Base-by-base conservation (phyloP, 2,888 invertebrate species). In the Tubulanus polymorphus region DNA sequence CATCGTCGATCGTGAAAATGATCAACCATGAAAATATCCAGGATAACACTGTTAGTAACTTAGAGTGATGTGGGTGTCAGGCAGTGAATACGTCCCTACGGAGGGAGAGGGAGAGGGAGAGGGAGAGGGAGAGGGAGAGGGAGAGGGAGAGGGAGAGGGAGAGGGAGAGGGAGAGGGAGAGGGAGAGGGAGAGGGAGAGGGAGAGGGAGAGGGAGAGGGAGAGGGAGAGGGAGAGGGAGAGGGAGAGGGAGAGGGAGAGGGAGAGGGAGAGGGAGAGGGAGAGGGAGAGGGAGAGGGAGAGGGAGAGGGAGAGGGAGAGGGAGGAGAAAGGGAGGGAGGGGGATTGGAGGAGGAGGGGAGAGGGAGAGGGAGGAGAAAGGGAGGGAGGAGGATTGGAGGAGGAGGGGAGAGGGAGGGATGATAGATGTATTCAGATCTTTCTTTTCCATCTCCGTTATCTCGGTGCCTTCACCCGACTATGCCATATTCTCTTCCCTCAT, bases 61-160 rank as follows among this genome's bases (percentile, higher is more conserved):
- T n/a, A n/a, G n/a, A n/a, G n/a, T n/a, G n/a, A n/a, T n/a, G n/a
- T n/a, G n/a, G n/a, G n/a, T n/a, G n/a, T n/a, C n/a, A n/a, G n/a
- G n/a, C n/a, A n/a, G n/a, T n/a, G n/a, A 32, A 32, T 12, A 32
- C n/a, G 35, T 32, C n/a, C 35, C 35, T n/a, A 32, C 20, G 53
- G 53, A 30, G 51, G 32, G 50, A 50, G 51, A 54, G 59, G 50
- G 59, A 54, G 58, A 48, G 58, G 53, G 59, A 59, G 57, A 53
- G 59, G 51, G 53, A 48, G 59, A 47, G 59, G 59, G 59, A 59
- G 54, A 59, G 59, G 59, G 54, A 59, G 59, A 59, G 58, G 53
- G 59, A 59, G 59, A 59, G 59, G 53, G 59, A 59, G 59, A 51
- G 54, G 49, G 59, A 55, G 54, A 46, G 52, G 48, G 29, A 54